Evolutionary conservation across 2,797 vertebrate species (phyloP), one percentile per base, ranked within the genome.

Genomic region (Poeciliopsis infans): DNA sequence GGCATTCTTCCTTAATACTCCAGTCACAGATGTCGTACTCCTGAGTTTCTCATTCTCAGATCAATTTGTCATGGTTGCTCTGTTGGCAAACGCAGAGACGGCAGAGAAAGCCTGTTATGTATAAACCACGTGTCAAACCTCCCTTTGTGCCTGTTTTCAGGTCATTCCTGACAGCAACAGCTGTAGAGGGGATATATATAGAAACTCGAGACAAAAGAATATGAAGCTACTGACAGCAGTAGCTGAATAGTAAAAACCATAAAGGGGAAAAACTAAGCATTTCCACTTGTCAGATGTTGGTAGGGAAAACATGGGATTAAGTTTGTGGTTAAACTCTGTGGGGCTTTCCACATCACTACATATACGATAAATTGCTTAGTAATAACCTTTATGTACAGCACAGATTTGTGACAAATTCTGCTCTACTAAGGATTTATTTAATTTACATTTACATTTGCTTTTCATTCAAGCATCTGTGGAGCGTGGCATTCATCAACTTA

Each of bases 171-270:
- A 89, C 87, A 90, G 81, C 79, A 87, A 88, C 89, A 92, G 91
- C 91, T 92, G 88, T 87, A 88, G 74, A 82, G 59, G 43, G 76
- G 91, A 89, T 92, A 90, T 87, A 88, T 92, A 92, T 93, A 93
- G 88, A 93, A 86, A 83, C 68, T 43, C 79, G 59, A 88, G 80
- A 89, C 66, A 75, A 86, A 79, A 73, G 76, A 73, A 85, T 31
- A 80, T 53, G 53, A 89, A 83, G 85, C 82, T 55, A 16, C 79
- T 85, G 80, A 83, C 45, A 69, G 66, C 33, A 59, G 78, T 43
- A 16, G 47, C 49, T 75, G 74, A 84, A 79, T 66, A 41, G 51
- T 51, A 57, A 71, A 83, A 84, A 79, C 53, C 31, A 74, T 51
- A 49, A 79, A 20, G 8, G 46, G 20, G 18, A 36, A 12, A 77